These are phyloP conservation scores for Falco concolor DNA, from an alignment of 2,797 vertebrate species.

Conservation along the genomic window DNA sequence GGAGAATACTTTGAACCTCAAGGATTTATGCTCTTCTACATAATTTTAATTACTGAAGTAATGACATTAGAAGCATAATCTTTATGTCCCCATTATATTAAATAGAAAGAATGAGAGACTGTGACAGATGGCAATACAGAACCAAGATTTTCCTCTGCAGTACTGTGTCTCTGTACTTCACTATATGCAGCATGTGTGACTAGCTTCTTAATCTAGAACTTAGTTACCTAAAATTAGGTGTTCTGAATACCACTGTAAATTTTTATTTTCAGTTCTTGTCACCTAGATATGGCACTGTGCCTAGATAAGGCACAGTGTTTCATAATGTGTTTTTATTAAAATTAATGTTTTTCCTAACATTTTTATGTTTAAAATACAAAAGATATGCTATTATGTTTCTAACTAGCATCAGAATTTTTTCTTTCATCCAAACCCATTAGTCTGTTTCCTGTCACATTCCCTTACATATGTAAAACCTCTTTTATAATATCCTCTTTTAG, in stretches of 20 bases:
- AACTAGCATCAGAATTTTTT: background rate
- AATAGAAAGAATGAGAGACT: background rate
- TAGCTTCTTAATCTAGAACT: background rate
- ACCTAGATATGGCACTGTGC: background rate
- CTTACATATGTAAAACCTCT: background rate
- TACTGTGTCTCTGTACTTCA: background rate
- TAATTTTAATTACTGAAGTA: background rate
- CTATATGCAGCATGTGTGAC: background rate
- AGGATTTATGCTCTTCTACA: background rate
- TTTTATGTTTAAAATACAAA: background rate
- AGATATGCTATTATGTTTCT: background rate
- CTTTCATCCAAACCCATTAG: background rate
- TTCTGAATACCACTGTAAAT: background rate
- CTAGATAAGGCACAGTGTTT: background rate
- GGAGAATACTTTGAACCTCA: background rate
- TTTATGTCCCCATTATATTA: background rate
- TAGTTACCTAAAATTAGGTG: background rate
- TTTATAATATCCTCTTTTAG: background rate
- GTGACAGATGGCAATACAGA: background rate
- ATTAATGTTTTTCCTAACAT: background rate
- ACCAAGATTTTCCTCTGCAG: background rate
- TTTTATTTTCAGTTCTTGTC: background rate
- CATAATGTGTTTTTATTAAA: background rate
- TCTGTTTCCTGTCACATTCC: background rate
- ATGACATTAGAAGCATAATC: background rate